Base-by-base conservation (phyloP, 2,888 invertebrate genomes). In the Oxystoma pomonae region DNA sequence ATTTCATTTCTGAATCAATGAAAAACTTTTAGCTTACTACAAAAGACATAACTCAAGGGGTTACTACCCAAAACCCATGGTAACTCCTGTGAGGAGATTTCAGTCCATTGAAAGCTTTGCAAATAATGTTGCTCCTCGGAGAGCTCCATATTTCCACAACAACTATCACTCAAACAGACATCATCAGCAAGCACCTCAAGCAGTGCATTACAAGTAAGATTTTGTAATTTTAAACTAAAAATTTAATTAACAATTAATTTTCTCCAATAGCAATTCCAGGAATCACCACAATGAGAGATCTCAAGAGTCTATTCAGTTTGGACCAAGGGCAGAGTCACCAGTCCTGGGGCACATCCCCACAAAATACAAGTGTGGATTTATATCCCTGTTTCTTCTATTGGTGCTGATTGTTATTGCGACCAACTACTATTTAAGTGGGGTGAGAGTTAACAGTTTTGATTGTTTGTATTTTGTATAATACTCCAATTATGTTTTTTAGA, bases 51-150 rank as follows among this genome's bases (percentile, higher is more conserved):
- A 53, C 53, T 62, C 74, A 65, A 71, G 74, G 67, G 72, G 73
- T 65, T 69, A 69, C 61, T 70, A 71, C 71, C 72, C 72, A 62
- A 69, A 72, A 68, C 70, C 86, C 77, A 87, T 88, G 87, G 86
- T 88, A 76, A 86, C 88, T 74, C 87, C 89, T 64, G 86, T 89
- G 74, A 90, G 89, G 79, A 84, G 88, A 71, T 87, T 88, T 77
- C 86, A 88, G 77, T 84, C 85, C 67, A 80, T 83, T 63, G 82
- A 82, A 69, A 78, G 79, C 75, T 83, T 84, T 71, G 84, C 84
- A 75, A 85, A 83, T 73, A 81, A 83, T 70, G 84, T 7, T 35
- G 35, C 5, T 35, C 35, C 35, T 35, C 35, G 35, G 35, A 35
- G 35, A 12, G 35, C 35, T 12, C 35, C 35, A 3, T 35, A 35